Percentiles rank a stretch among this genome's conserved stretches.
These are phyloP conservation scores for Casuarius casuarius DNA, from an alignment of 2,113 vertebrate species.

Conservation along the genomic window DNA sequence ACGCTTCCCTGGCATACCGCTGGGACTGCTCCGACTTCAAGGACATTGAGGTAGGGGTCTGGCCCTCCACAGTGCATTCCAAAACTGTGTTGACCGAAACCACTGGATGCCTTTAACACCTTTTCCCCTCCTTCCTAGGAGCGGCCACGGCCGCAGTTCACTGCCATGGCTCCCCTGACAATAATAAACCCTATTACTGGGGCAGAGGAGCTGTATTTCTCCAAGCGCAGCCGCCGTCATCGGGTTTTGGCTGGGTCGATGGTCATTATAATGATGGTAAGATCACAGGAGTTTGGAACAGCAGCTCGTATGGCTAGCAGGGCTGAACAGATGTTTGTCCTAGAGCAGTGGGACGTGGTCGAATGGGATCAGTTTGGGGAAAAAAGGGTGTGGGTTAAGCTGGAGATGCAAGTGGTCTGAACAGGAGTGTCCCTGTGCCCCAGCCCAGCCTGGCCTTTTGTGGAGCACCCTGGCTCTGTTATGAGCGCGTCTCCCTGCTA, in stretches of 20 bases:
- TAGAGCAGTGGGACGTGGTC: accelerated
- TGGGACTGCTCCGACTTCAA: slow-evolving; percentile 70
- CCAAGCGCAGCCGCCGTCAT: neutral
- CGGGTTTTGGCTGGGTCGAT: slow-evolving; percentile 32
- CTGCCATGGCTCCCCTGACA: slow-evolving; percentile 39
- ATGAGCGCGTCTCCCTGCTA: too few species aligned
- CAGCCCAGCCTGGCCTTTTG: neutral
- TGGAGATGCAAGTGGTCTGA: neutral
- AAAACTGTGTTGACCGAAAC: accelerated
- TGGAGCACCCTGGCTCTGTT: neutral
- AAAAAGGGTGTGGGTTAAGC: neutral
- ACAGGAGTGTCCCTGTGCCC: too few species aligned
- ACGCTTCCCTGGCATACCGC: neutral
- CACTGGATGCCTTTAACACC: accelerated
- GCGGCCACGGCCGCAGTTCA: slow-evolving; percentile 60
- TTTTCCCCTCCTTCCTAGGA: slow-evolving; percentile 46
- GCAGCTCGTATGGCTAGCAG: neutral
- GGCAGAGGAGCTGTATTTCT: slow-evolving; percentile 62
- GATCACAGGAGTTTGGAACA: neutral
- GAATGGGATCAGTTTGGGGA: neutral
- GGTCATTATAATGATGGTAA: slow-evolving; percentile 66
- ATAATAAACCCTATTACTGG: slow-evolving; percentile 56
- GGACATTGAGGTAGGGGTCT: slow-evolving; percentile 58
- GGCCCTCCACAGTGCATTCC: neutral
- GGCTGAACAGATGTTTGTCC: neutral